phyloP scores from a whole-genome alignment of 2,888 invertebrate species.

The Macrophya alboannulata region DNA sequence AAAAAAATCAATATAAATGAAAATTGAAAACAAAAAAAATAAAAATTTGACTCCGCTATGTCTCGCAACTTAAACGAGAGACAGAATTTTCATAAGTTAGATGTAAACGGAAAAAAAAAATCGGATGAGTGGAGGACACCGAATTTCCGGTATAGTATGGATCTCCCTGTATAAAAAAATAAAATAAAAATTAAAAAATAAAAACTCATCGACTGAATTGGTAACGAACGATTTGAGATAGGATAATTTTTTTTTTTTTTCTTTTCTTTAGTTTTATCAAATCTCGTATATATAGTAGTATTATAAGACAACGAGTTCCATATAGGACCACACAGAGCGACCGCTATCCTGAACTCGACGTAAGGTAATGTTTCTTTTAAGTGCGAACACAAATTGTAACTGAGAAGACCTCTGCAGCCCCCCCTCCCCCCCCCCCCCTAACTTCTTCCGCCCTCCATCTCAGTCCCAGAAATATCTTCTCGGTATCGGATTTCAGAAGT shows the following conservation, averaged over 20 bases:
- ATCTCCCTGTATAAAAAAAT: background rate
- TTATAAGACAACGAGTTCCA: constrained; percentile 24
- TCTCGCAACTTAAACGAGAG: no score
- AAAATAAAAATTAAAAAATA: background rate
- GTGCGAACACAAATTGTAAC: constrained; percentile 80
- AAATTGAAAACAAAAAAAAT: background rate
- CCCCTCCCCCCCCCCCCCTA: no score
- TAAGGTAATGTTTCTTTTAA: constrained; percentile 79
- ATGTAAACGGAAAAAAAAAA: no score
- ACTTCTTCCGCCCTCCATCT: constrained; percentile 44
- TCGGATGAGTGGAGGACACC: background rate
- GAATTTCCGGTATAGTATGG: background rate
- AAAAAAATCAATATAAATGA: background rate
- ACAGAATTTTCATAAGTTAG: no score
- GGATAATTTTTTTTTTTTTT: background rate
- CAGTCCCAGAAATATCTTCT: constrained; percentile 72
- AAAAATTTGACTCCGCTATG: no score
- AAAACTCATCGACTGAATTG: constrained; percentile 17
- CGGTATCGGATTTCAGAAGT: constrained; percentile 78
- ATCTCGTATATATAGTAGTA: background rate
- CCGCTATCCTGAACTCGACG: constrained; percentile 49
- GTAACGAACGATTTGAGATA: constrained; percentile 41
- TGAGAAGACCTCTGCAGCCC: constrained; percentile 73
- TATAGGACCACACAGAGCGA: constrained; percentile 55
- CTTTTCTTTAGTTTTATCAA: background rate